Conservation (phyloP, 2,113 vertebrate species). For the Centropus unirufus region DNA sequence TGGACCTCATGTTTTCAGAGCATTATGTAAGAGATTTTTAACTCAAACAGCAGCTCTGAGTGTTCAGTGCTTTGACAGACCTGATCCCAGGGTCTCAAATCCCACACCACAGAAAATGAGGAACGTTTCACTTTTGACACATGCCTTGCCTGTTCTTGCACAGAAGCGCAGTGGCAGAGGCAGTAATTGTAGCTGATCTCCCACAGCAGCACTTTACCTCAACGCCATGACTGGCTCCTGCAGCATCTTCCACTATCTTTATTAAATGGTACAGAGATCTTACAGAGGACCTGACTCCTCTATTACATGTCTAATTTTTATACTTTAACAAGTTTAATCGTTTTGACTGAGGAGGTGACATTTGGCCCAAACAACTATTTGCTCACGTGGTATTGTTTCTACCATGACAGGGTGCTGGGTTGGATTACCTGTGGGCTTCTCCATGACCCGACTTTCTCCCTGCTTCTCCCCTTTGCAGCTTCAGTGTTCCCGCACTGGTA, state of each 20-base stretch:
- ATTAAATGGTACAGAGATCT: not conserved
- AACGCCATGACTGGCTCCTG: not conserved
- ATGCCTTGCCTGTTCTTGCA: not conserved
- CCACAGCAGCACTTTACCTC: not conserved
- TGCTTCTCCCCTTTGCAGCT: not conserved
- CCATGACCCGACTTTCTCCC: not conserved
- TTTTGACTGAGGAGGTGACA: not conserved
- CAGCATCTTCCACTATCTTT: not conserved
- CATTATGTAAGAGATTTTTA: not conserved
- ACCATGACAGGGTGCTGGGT: rapidly evolving
- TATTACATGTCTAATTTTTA: not conserved
- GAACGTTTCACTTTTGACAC: not conserved
- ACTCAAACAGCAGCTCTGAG: not conserved
- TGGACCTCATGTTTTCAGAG: not conserved
- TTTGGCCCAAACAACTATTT: rapidly evolving
- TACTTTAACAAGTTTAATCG: not conserved
- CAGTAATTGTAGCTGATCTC: not conserved
- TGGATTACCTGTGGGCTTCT: not conserved
- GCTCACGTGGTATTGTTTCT: rapidly evolving
- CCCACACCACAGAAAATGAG: not conserved
- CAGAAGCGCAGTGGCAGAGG: not conserved
- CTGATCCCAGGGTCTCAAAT: not conserved
- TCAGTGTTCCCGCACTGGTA: not conserved
- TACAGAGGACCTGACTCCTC: not conserved
- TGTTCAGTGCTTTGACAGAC: not conserved